These are phyloP conservation scores for Tenthredo livida DNA, from an alignment of 2,888 invertebrate species.

Conservation along the genomic window DNA sequence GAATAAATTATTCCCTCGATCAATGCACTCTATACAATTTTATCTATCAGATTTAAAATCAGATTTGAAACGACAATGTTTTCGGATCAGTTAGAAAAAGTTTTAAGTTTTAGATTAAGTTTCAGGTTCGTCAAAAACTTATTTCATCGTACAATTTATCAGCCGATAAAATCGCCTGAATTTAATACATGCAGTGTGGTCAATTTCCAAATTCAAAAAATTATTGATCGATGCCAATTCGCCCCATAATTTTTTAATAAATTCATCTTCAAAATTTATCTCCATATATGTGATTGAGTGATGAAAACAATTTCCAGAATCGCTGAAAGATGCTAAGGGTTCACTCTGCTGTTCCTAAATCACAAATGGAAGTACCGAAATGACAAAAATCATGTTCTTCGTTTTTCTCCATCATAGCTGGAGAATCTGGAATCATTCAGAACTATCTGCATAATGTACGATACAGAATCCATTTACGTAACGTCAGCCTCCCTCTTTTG, in stretches of 20 bases:
- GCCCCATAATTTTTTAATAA: too few species aligned
- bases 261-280: too few species aligned
- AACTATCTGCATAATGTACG: neutral
- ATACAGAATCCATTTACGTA: neutral
- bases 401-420: neutral
- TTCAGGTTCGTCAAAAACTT: neutral
- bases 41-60: too few species aligned
- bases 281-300: too few species aligned
- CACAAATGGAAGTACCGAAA: neutral
- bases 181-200: too few species aligned
- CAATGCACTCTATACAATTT: too few species aligned
- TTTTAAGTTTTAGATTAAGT: neutral
- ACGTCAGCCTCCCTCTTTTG: neutral
- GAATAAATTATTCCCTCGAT: neutral
- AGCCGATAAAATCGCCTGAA: neutral
- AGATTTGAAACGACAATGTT: neutral
- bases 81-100: neutral
- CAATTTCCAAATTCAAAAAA: too few species aligned
- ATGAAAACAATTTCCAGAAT: too few species aligned
- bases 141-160: neutral
- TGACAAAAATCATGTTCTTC: neutral
- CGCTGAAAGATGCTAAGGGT: too few species aligned
- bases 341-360: neutral
- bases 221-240: too few species aligned
- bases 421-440: neutral